Evolutionary conservation across 2,888 invertebrate genomes (phyloP), one percentile per base, ranked within the genome.

Genomic region (Ashinkailepas kermadecensis): DNA sequence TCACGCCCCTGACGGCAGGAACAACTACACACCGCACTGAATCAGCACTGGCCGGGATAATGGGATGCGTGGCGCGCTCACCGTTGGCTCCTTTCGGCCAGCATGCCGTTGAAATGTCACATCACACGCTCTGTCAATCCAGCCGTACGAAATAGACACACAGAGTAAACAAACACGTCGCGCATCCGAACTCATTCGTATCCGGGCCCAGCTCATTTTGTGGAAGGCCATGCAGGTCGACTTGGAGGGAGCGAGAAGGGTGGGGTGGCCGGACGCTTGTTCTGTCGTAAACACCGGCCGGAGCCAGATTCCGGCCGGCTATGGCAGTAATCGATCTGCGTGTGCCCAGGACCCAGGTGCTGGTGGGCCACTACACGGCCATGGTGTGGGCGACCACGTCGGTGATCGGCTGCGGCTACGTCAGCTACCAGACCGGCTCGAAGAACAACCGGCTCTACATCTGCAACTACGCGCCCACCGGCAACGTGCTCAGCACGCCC

Each of bases 371-470:
- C 84, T 89, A 88, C 84, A 88, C 87, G 0, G 87, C 96, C 94
- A 90, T 96, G 88, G 92, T 95, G 82, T 96, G 96, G 96, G 93
- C 94, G 82, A 92, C 93, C 86, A 94, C 95, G 18, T 92, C 92
- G 86, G 90, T 93, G 84, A 91, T 96, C 81, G 96, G 96, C 82
- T 96, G 96, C 87, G 96, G 96, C 58, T 95, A 91, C 87, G 91
- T 94, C 0, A 94, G 92, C 88, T 96, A 93, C 88, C 92, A 92
- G 86, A 93, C 94, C 86, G 87, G 86, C 18, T 81, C 82, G 56
- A 94, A 94, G 85, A 94, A 93, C 87, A 93, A 93, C 84, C 94
- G 93, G 87, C 90, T 93, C 82, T 94, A 94, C 88, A 93, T 94
- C 81, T 95, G 94, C 90, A 94, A 94, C 89, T 94, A 94, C 86